Percentiles rank a stretch among this genome's conserved stretches.
phyloP scores from a whole-genome alignment of 1,140 invertebrate genomes.

The Samia ricini region DNA sequence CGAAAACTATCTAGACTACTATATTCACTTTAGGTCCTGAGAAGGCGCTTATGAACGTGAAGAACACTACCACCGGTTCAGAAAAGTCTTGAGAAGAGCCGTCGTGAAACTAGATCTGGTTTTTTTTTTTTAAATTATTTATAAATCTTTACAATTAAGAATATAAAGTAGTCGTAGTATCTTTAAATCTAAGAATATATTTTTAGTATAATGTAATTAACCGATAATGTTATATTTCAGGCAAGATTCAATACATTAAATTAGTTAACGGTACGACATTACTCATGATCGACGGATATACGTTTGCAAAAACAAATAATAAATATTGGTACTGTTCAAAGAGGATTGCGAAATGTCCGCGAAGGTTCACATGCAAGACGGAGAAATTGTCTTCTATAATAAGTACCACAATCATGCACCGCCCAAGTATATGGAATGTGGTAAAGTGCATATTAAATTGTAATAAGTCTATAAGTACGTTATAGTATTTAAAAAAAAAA shows the following conservation, averaged over 20 bases:
- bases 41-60: too few species aligned
- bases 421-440: not conserved
- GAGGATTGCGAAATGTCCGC: slow-evolving; percentile 24
- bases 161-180: too few species aligned
- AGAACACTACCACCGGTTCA: too few species aligned
- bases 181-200: too few species aligned
- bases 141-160: too few species aligned
- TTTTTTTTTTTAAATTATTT: too few species aligned
- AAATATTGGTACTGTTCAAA: slow-evolving; percentile 35
- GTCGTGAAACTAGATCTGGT: too few species aligned
- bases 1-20: too few species aligned
- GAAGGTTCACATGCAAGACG: slow-evolving; percentile 20
- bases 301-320: slow-evolving; percentile 24
- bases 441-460: not conserved
- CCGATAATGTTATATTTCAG: not conserved
- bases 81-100: too few species aligned
- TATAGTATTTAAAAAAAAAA: too few species aligned
- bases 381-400: not conserved
- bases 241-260: not conserved
- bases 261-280: slow-evolving; percentile 7
- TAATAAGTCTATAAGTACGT: not conserved
- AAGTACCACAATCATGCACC: slow-evolving; percentile 12
- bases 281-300: slow-evolving; percentile 33
- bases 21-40: too few species aligned
- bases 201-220: not conserved